phyloP scores from a whole-genome alignment of 2,113 vertebrate genomes.

The Meleagris gallopavo region DNA sequence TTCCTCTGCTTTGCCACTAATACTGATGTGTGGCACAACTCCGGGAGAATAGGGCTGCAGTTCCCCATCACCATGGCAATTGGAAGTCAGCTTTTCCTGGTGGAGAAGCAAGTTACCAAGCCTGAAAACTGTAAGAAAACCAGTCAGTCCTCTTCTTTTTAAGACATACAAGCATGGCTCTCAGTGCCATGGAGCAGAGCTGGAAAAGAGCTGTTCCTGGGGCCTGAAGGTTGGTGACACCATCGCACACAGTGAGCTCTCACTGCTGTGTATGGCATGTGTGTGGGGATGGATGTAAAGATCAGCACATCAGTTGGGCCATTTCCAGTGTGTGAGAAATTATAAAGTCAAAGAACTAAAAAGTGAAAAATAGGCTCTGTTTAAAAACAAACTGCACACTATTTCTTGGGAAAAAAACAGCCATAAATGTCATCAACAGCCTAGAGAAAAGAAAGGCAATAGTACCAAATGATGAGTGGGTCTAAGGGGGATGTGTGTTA shows the following conservation, averaged over 20 bases:
- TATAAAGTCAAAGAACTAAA: slow-evolving; percentile 20
- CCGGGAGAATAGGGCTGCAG: neutral
- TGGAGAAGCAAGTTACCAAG: neutral
- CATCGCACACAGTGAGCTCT: neutral
- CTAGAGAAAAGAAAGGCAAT: slow-evolving; percentile 9
- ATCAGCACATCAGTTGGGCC: slow-evolving; percentile 29
- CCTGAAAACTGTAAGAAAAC: neutral
- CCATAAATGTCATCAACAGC: slow-evolving; percentile 58
- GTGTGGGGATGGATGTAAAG: neutral
- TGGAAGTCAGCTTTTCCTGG: neutral
- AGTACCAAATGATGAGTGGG: slow-evolving; percentile 42
- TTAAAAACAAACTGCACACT: slow-evolving; percentile 19
- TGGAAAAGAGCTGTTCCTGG: neutral
- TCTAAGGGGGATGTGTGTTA: slow-evolving; percentile 19
- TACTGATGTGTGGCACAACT: neutral
- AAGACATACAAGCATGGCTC: slow-evolving; percentile 4
- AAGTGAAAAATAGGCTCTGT: neutral
- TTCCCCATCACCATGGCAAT: neutral
- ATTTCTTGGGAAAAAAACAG: neutral
- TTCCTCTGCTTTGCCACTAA: neutral
- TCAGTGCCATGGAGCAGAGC: neutral
- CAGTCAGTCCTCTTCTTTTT: neutral
- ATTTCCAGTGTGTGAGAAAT: neutral
- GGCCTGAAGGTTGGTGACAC: neutral
- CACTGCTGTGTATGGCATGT: neutral